phyloP scores from a whole-genome alignment of 2,113 vertebrate species.

The Collichthys lucidus region DNA sequence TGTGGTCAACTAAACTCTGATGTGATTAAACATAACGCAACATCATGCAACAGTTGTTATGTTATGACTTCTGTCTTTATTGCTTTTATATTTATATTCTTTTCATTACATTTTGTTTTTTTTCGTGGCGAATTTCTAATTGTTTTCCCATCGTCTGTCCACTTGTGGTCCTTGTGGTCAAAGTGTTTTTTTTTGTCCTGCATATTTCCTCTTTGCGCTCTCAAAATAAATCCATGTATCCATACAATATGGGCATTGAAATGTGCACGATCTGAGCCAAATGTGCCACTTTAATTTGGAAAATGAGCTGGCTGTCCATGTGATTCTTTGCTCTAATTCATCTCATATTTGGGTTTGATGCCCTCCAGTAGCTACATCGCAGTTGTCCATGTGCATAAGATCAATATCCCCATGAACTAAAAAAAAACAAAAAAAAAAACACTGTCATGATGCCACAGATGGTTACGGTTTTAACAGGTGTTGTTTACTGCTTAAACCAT shows the following conservation, averaged over 20 bases:
- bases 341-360: constrained; percentile 44
- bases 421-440: not conserved
- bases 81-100: not conserved
- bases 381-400: constrained; percentile 43
- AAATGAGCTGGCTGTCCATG: constrained; percentile 35
- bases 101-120: not conserved
- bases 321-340: constrained; percentile 39
- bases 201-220: not conserved
- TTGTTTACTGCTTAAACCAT: not conserved
- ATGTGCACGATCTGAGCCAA: constrained; percentile 8
- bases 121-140: not conserved
- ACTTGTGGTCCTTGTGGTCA: not conserved
- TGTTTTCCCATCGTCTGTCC: not conserved
- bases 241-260: constrained; percentile 2
- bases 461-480: constrained; percentile 22
- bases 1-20: not conserved
- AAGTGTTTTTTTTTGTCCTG: not conserved
- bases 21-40: constrained; percentile 9
- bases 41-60: not conserved
- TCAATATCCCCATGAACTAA: constrained; percentile 11
- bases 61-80: not conserved
- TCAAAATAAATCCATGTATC: constrained; percentile 12
- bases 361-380: constrained; percentile 47
- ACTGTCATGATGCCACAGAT: constrained; percentile 9
- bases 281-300: constrained; percentile 46